These are phyloP conservation scores for Bufo bufo DNA, from an alignment of 2,113 vertebrate genomes.

Conservation along the genomic window DNA sequence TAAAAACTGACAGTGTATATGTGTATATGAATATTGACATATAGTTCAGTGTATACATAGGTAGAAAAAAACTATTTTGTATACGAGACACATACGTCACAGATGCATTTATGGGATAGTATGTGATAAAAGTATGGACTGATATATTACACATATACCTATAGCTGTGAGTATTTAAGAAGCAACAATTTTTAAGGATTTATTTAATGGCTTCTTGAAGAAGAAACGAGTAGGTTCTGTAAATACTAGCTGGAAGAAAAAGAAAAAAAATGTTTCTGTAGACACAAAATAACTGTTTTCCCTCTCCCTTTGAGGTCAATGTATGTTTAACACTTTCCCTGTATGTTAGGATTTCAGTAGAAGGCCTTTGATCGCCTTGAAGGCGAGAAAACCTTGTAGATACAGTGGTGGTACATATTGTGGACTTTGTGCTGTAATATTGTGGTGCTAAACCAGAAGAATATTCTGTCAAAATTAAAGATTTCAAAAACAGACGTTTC, in stretches of 20 bases:
- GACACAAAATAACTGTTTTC: background rate
- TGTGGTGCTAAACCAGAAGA: conserved; percentile 74
- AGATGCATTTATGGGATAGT: conserved; percentile 48
- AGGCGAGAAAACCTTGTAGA: conserved; percentile 31
- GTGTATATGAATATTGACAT: conserved; percentile 55
- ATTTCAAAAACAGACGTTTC: conserved; percentile 70
- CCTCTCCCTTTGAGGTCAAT: conserved; percentile 40
- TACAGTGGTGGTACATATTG: conserved; percentile 67
- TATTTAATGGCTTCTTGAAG: conserved; percentile 52
- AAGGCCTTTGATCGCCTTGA: conserved; percentile 50
- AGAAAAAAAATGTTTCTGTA: conserved; percentile 12
- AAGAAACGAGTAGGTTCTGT: conserved; percentile 24
- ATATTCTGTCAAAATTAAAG: conserved; percentile 74
- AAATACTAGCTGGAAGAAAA: conserved; percentile 30
- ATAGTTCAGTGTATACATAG: conserved; percentile 47
- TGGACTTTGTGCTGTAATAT: conserved; percentile 71
- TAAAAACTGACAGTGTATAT: conserved; percentile 48
- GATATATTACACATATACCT: conserved; percentile 37
- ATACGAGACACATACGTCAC: conserved; percentile 49
- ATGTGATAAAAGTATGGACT: conserved; percentile 51
- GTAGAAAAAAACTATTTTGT: conserved; percentile 51
- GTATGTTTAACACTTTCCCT: conserved; percentile 41
- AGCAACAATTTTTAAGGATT: conserved; percentile 33
- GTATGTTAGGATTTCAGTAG: conserved; percentile 46
- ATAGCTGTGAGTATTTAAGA: conserved; percentile 55